Conservation (phyloP, 2,113 vertebrate genomes). For the Amphiprion percula region DNA sequence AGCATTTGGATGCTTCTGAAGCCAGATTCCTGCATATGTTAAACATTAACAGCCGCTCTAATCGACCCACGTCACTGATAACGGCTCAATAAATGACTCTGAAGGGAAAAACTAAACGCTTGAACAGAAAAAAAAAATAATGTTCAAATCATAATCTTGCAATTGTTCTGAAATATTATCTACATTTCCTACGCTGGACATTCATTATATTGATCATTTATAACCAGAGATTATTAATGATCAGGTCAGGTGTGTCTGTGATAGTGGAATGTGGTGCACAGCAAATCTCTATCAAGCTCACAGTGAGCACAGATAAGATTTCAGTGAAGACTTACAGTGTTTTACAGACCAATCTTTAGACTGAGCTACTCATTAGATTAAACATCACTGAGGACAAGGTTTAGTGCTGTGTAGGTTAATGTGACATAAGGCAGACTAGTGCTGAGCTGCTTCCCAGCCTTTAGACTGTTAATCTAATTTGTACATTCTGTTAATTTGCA, state of each 20-base stretch:
- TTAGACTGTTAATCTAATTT: no score
- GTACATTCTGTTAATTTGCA: no score
- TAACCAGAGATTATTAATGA: neutral
- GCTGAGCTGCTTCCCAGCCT: no score
- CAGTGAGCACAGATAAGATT: neutral
- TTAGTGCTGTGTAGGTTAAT: neutral
- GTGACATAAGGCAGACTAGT: neutral
- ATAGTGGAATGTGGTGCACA: neutral
- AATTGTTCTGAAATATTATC: no score
- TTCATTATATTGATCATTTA: neutral
- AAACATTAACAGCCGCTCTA: constrained; percentile 59
- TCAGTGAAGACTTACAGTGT: neutral
- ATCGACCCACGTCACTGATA: constrained; percentile 14
- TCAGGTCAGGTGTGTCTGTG: neutral
- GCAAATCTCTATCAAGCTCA: neutral
- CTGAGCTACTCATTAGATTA: constrained; percentile 3
- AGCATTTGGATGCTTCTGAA: constrained; percentile 13
- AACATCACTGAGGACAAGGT: neutral
- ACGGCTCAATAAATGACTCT: constrained; percentile 34
- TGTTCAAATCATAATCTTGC: no score
- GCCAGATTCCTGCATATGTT: constrained; percentile 17
- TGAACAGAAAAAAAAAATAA: neutral
- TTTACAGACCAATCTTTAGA: constrained; percentile 1
- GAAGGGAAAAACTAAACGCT: neutral
- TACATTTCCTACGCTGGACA: no score